Conservation (phyloP, 2,113 vertebrate species). For the Chaetorhynchus papuensis region DNA sequence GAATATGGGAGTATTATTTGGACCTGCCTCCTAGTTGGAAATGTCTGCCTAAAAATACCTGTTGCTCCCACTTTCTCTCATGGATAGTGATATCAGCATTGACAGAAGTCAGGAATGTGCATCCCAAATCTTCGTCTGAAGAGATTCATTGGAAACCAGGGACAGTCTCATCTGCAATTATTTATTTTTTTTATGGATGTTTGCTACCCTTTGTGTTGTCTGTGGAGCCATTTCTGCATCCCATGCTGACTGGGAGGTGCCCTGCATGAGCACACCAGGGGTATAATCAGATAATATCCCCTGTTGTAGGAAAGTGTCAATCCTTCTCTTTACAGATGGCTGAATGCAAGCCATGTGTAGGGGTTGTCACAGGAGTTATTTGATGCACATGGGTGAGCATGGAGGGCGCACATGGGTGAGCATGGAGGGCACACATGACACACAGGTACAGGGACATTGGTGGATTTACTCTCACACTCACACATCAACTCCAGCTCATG, state of each 20-base stretch:
- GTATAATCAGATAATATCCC: not conserved
- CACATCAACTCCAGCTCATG: not conserved
- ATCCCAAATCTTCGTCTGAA: not conserved
- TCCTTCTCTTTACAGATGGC: not conserved
- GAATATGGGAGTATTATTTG: not conserved
- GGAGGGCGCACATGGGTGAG: not conserved
- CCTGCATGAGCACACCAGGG: not conserved
- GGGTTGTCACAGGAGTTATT: not conserved
- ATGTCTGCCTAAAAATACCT: not conserved
- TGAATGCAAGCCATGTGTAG: not conserved
- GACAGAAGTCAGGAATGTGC: not conserved
- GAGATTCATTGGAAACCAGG: not conserved
- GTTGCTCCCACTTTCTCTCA: not conserved
- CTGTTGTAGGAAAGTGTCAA: not conserved
- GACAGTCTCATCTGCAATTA: not conserved
- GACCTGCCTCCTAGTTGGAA: not conserved
- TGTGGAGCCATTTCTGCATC: not conserved
- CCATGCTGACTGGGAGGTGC: not conserved
- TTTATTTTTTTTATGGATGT: not conserved
- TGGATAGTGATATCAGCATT: not conserved
- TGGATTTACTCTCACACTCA: not conserved
- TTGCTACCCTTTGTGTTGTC: not conserved
- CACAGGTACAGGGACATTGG: accelerated
- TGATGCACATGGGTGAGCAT: not conserved
- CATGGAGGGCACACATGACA: not conserved